phyloP scores from a whole-genome alignment of 2,113 vertebrate species.

The Irena cyanogastra region DNA sequence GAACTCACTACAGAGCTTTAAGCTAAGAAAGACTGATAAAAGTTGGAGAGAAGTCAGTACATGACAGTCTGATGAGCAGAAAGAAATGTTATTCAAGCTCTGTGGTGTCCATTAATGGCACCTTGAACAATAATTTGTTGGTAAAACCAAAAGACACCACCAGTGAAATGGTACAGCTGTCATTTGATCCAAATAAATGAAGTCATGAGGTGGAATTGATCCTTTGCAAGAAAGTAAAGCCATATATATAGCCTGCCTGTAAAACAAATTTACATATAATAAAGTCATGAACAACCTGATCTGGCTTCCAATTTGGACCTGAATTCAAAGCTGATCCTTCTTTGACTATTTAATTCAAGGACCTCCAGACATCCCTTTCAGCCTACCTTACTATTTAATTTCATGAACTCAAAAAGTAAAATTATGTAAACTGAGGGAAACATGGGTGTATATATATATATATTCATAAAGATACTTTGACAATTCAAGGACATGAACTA shows the following conservation, averaged over 20 bases:
- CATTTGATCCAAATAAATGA: neutral
- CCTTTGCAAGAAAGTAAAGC: neutral
- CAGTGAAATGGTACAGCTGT: neutral
- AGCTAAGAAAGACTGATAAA: neutral
- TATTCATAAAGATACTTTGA: neutral
- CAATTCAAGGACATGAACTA: neutral
- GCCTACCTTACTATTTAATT: neutral
- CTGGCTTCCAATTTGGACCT: neutral
- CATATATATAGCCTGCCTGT: neutral
- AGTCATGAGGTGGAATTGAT: neutral
- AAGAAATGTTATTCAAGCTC: neutral
- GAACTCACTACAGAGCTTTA: neutral
- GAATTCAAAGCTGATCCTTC: neutral
- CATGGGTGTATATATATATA: no score
- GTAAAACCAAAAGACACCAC: neutral
- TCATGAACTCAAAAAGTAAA: neutral
- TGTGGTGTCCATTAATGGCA: neutral
- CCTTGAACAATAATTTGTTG: neutral
- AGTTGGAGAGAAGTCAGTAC: neutral
- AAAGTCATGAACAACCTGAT: neutral
- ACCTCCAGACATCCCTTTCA: neutral
- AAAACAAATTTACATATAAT: neutral
- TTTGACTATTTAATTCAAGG: neutral
- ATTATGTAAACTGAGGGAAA: neutral
- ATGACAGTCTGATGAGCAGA: neutral